phyloP scores from a whole-genome alignment of 2,888 invertebrate species.

The Cerastis rubricosa region DNA sequence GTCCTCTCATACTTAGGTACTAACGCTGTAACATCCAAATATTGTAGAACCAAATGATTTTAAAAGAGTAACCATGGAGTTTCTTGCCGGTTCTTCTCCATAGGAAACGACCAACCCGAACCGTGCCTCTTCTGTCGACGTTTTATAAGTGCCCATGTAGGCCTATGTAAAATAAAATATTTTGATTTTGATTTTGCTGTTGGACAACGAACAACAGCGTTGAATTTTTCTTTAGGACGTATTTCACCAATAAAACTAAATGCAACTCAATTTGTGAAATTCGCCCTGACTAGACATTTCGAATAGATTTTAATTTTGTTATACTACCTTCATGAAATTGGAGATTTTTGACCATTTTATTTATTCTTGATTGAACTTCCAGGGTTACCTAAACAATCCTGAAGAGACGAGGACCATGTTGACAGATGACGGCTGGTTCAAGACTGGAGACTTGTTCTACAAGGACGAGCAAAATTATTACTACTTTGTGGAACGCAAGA shows the following conservation, averaged over 20 bases:
- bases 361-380: slow-evolving; percentile 38
- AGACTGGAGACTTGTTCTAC: slow-evolving; percentile 77
- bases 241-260: not conserved
- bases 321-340: not conserved
- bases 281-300: no score
- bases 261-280: not conserved
- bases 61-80: no score
- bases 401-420: slow-evolving; percentile 73
- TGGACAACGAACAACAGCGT: not conserved
- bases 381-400: slow-evolving; percentile 77
- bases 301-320: not conserved
- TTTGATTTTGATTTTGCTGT: no score
- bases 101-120: no score
- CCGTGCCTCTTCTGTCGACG: no score
- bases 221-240: not conserved
- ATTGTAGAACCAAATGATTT: no score
- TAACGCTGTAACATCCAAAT: no score
- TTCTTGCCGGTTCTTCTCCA: no score
- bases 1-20: no score
- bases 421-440: slow-evolving; percentile 77
- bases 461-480: slow-evolving; percentile 72
- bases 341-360: not conserved
- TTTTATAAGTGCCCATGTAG: no score
- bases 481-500: slow-evolving; percentile 76
- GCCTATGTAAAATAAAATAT: no score